Evolutionary conservation across 2,888 invertebrate genomes (phyloP).

Genomic region (Tachystola acroxantha): DNA sequence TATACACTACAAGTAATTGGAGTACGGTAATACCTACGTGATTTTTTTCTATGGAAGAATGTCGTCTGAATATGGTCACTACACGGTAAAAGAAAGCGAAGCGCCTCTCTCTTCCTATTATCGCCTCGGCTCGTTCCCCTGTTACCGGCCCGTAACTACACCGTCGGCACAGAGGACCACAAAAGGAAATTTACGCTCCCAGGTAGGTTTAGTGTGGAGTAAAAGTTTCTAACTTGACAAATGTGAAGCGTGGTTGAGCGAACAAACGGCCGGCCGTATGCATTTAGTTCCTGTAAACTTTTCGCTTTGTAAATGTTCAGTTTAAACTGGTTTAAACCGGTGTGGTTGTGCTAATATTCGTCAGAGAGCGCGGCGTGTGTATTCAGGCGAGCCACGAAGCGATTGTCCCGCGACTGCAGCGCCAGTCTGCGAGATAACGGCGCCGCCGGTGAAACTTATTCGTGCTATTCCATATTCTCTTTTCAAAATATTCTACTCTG

Average conservation of each 20-base stretch:
- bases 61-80: too few species aligned
- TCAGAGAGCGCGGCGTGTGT: conserved; percentile 44
- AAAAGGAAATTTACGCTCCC: conserved; percentile 14
- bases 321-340: conserved; percentile 42
- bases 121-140: too few species aligned
- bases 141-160: too few species aligned
- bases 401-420: conserved; percentile 23
- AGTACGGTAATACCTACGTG: too few species aligned
- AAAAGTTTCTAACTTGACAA: conserved; percentile 51
- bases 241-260: conserved; percentile 46
- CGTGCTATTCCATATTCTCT: conserved; percentile 28
- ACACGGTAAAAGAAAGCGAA: too few species aligned
- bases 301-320: conserved; percentile 63
- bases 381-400: conserved; percentile 35
- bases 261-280: conserved; percentile 51
- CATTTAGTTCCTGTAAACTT: conserved; percentile 65
- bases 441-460: conserved; percentile 43
- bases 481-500: conserved; percentile 21
- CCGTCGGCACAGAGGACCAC: too few species aligned
- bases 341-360: conserved; percentile 62
- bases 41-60: too few species aligned
- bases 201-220: conserved; percentile 33
- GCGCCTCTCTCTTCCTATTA: too few species aligned
- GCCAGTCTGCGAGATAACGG: conserved; percentile 35
- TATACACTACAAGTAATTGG: too few species aligned